These are phyloP conservation scores for Lepilemur ruficaudatus DNA, from an alignment of 2,797 vertebrate genomes.

Conservation along the genomic window DNA sequence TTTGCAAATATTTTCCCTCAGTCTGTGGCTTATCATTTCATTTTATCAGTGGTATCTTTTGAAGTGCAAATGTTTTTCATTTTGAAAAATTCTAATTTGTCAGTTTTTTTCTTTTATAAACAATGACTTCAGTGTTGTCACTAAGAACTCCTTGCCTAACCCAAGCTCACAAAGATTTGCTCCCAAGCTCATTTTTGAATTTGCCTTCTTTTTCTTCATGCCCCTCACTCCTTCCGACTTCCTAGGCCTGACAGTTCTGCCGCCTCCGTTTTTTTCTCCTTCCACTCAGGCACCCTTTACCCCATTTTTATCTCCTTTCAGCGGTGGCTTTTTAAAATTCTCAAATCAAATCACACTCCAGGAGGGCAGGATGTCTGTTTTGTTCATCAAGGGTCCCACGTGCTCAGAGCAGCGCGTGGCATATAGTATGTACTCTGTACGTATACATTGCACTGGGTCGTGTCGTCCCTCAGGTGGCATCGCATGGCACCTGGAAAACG, in stretches of 20 bases:
- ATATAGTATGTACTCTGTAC: too few species aligned
- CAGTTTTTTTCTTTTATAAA: background rate
- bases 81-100: background rate
- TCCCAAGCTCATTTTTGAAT: background rate
- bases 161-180: background rate
- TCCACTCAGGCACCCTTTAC: background rate
- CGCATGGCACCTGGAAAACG: background rate
- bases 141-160: background rate
- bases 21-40: background rate
- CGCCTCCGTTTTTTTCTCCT: background rate
- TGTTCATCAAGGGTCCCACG: background rate
- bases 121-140: background rate
- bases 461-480: background rate
- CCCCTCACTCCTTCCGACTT: background rate
- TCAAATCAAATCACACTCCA: background rate
- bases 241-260: background rate
- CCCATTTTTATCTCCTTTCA: background rate
- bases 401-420: background rate
- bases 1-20: background rate
- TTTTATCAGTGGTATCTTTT: background rate
- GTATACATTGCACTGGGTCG: rapidly evolving
- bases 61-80: background rate
- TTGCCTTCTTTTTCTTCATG: background rate
- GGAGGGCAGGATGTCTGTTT: background rate
- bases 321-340: background rate